Evolutionary conservation across 2,888 invertebrate genomes (phyloP).

Genomic region (Andrena flavipes): DNA sequence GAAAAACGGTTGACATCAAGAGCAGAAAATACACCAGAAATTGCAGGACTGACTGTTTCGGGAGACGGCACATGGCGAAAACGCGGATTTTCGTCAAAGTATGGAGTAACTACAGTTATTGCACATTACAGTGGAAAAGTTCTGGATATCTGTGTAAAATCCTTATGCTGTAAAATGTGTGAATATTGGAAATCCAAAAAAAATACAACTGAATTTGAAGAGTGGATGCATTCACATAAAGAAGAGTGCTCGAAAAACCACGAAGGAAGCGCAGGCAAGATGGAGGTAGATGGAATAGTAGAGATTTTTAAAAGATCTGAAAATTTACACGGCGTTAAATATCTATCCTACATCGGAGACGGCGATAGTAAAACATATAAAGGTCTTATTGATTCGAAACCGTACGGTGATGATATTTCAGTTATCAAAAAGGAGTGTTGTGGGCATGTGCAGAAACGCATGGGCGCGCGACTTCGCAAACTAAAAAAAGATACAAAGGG

Average conservation of each 20-base stretch:
- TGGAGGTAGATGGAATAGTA: conserved; percentile 8
- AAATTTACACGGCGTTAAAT: conserved; percentile 11
- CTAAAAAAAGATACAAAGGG: background rate
- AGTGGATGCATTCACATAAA: conserved; percentile 1
- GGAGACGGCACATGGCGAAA: conserved; percentile 5
- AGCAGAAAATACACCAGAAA: conserved; percentile 2
- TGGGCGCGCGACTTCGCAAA: background rate
- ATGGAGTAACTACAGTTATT: background rate
- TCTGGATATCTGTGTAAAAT: conserved; percentile 1
- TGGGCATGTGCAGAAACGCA: no score
- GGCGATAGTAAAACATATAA: background rate
- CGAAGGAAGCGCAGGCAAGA: conserved; percentile 4
- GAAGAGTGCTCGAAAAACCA: conserved; percentile 1
- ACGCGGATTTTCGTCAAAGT: conserved; percentile 3
- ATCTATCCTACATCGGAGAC: background rate
- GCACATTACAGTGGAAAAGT: background rate
- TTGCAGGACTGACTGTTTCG: conserved; percentile 8
- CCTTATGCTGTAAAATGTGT: conserved; percentile 3
- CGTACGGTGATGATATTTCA: no score
- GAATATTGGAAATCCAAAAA: background rate
- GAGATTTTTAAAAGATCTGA: conserved; percentile 1
- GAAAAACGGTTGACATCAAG: conserved; percentile 4
- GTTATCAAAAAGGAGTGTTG: no score
- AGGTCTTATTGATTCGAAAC: background rate
- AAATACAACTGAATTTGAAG: conserved; percentile 11